A percentile compares a stretch with the other conserved stretches of the same genome.
phyloP scores from a whole-genome alignment of 2,888 invertebrate species.

The Hirtodrosophila alboralis region DNA sequence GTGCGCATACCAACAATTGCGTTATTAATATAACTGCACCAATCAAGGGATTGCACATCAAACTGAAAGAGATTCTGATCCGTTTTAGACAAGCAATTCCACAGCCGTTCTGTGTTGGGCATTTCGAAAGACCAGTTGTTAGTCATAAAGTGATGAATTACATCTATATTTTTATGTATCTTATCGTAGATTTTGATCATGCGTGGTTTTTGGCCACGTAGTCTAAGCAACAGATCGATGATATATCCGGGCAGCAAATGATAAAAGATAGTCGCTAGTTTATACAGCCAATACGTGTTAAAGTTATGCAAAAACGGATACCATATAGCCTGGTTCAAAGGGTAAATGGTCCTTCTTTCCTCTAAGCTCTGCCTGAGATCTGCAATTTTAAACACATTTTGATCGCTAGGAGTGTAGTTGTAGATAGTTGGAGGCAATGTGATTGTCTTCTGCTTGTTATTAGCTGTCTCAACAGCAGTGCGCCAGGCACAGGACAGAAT shows the following conservation, averaged over 20 bases:
- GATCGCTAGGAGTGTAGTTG: slow-evolving; percentile 92
- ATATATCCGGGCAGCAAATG: slow-evolving; percentile 88
- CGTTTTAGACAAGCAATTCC: slow-evolving; percentile 81
- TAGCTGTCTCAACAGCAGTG: slow-evolving; percentile 65
- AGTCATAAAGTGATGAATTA: slow-evolving; percentile 89
- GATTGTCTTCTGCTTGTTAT: neutral
- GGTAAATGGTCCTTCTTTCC: slow-evolving; percentile 78
- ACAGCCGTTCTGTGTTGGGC: slow-evolving; percentile 85
- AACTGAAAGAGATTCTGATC: slow-evolving; percentile 88
- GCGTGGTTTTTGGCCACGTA: slow-evolving; percentile 60
- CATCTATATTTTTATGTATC: slow-evolving; percentile 90
- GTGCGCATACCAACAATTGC: slow-evolving; percentile 90
- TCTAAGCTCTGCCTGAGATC: slow-evolving; percentile 85
- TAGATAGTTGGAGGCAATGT: slow-evolving; percentile 84
- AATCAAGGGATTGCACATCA: slow-evolving; percentile 88
- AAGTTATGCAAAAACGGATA: slow-evolving; percentile 86
- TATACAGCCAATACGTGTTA: slow-evolving; percentile 81
- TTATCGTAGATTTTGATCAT: slow-evolving; percentile 91
- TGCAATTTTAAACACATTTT: slow-evolving; percentile 92
- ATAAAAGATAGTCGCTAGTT: slow-evolving; percentile 85
- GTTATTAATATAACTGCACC: slow-evolving; percentile 84
- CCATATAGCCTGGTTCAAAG: slow-evolving; percentile 88
- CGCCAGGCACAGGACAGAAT: slow-evolving; percentile 84
- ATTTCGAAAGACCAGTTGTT: slow-evolving; percentile 90
- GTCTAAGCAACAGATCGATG: slow-evolving; percentile 84